Conservation (phyloP, 2,797 vertebrate species). For the Chaetodon trifasciatus region DNA sequence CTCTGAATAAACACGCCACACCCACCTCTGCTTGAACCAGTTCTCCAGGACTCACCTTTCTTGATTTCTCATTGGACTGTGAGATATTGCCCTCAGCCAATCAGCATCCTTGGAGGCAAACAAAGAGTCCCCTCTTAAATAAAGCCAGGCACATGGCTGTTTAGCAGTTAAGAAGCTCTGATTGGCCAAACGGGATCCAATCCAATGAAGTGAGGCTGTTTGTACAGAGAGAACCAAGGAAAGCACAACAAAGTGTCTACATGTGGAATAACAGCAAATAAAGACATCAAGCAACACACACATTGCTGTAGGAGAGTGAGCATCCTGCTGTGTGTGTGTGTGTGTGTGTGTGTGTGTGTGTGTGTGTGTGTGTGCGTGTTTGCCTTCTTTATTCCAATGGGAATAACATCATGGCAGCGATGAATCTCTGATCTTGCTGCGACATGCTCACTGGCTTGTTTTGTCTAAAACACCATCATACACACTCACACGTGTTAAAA, state of each 20-base stretch:
- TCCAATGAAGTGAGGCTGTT: conserved; percentile 31
- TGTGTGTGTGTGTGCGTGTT: not conserved
- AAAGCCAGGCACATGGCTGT: conserved; percentile 22
- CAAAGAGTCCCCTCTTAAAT: conserved; percentile 48
- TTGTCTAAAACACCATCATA: not conserved
- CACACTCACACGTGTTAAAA: not conserved
- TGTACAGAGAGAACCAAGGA: not conserved
- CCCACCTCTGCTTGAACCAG: not conserved
- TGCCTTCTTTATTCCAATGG: not conserved
- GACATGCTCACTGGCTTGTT: not conserved
- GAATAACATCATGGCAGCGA: not conserved
- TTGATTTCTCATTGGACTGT: conserved; percentile 32
- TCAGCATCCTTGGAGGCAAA: conserved; percentile 42
- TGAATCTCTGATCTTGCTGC: not conserved
- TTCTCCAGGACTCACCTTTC: conserved; percentile 33
- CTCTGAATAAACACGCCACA: conserved; percentile 40
- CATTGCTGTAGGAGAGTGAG: not conserved
- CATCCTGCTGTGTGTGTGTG: not conserved
- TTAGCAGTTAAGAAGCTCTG: conserved; percentile 13
- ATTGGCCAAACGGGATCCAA: conserved; percentile 50
- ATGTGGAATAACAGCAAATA: not conserved
- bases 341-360: not conserved
- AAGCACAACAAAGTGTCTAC: not conserved
- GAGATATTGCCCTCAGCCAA: conserved; percentile 33
- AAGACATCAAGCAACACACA: conserved; percentile 7